Evolutionary conservation across 2,797 vertebrate species (phyloP).

Genomic region (Dendrocincla fuliginosa): DNA sequence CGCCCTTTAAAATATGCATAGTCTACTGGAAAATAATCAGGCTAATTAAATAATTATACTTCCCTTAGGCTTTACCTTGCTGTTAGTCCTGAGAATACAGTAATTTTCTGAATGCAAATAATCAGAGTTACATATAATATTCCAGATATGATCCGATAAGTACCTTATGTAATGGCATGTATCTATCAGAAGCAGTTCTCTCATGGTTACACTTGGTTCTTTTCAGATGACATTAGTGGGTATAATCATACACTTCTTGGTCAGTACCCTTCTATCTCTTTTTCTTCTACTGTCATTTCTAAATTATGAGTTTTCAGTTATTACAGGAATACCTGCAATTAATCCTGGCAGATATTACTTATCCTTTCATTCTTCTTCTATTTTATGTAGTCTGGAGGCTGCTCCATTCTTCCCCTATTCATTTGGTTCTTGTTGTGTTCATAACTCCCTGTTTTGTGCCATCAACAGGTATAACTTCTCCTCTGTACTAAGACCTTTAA

Average conservation of each 20-base stretch:
- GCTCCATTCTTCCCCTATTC: background rate
- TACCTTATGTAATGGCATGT: background rate
- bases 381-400: background rate
- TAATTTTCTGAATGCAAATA: background rate
- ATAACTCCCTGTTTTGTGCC: background rate
- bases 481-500: background rate
- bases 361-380: conserved; percentile 25
- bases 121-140: background rate
- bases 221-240: background rate
- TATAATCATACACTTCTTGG: background rate
- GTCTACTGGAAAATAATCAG: background rate
- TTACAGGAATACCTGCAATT: conserved; percentile 25
- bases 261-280: conserved; percentile 3
- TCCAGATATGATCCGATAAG: background rate
- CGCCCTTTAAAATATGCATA: background rate
- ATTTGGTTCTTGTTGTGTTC: background rate
- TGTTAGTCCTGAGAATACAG: background rate
- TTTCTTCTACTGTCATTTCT: conserved; percentile 35
- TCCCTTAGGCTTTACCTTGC: background rate
- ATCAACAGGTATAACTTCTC: background rate
- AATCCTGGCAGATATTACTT: conserved; percentile 27
- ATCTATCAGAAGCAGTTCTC: background rate
- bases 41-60: background rate
- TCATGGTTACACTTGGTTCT: background rate
- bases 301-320: conserved; percentile 32